These are phyloP conservation scores for Hypanus sabinus DNA, from an alignment of 2,113 vertebrate species.

Conservation along the genomic window DNA sequence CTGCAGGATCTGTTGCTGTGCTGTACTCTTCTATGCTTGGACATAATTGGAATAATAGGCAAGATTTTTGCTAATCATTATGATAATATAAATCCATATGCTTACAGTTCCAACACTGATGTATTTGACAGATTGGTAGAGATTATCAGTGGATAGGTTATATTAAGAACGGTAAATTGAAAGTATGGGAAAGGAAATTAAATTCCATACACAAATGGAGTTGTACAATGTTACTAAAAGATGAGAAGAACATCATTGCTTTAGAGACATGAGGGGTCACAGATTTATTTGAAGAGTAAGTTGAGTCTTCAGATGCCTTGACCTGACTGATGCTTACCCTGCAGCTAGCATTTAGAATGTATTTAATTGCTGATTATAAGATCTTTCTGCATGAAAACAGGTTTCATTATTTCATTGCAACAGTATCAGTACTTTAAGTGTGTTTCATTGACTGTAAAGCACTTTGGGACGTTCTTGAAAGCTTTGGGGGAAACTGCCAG, in stretches of 20 bases:
- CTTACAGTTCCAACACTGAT: not conserved
- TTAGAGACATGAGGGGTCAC: not conserved
- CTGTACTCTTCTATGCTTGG: too few species aligned
- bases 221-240: too few species aligned
- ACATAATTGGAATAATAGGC: not conserved
- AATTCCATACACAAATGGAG: too few species aligned
- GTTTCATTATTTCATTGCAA: not conserved
- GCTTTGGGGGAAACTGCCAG: not conserved
- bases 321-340: not conserved
- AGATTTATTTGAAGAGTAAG: not conserved
- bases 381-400: not conserved
- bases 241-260: too few species aligned
- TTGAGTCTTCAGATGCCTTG: not conserved
- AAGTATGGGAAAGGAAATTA: not conserved
- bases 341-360: not conserved
- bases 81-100: not conserved
- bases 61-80: slow-evolving; percentile 1
- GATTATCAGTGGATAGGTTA: not conserved
- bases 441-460: not conserved
- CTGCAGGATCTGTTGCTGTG: too few species aligned
- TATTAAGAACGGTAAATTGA: not conserved
- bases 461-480: not conserved
- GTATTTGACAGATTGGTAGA: not conserved
- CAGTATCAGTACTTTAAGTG: not conserved
- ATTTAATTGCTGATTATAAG: not conserved